Base-by-base conservation (phyloP, 2,797 vertebrate species). In the Enteromius argenteus region DNA sequence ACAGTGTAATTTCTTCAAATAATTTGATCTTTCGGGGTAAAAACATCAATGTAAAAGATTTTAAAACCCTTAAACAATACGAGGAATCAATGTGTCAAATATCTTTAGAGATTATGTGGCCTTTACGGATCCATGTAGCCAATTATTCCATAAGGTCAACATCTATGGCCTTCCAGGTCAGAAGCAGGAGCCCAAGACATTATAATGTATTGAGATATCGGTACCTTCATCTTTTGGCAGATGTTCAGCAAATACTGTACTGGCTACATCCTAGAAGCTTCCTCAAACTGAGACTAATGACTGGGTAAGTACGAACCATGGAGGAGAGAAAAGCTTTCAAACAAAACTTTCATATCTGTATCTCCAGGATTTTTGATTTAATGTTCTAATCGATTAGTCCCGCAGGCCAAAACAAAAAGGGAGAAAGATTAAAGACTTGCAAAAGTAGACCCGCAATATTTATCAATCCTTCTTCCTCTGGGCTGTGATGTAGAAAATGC, bases 401-500 rank as follows among this genome's bases (percentile, higher is more conserved):
- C 30, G 49, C 71, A 46, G 71, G 78, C 46, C 78, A 74, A 74
- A 80, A 75, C 69, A 80, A 75, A 85, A 84, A 60, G 51, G 51
- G 58, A 72, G 77, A 75, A 17, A 71, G 37, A 75, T 71, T 81
- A 87, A 66, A 78, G 67, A 76, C 86, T 82, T 86, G 89, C 88
- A 83, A 81, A 88, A 92, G 91, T 92, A 93, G 90, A 94, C 91
- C 78, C 88, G 87, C 93, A 92, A 93, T 94, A 80, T 87, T 83
- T 80, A 81, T 81, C 60, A 78, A 64, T 80, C 32, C 56, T 56
- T 81, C 73, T 56, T 74, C 69, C 83, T 89, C 90, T 89, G 91
- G 87, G 87, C 92, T 89, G 81, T 91, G 90, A 93, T 89, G 91
- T 92, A 92, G 90, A 94, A 84, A 93, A 93, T 93, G 87, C 84